Evolutionary conservation across 1,140 invertebrate genomes (phyloP).

Genomic region (Dreissena polymorpha): DNA sequence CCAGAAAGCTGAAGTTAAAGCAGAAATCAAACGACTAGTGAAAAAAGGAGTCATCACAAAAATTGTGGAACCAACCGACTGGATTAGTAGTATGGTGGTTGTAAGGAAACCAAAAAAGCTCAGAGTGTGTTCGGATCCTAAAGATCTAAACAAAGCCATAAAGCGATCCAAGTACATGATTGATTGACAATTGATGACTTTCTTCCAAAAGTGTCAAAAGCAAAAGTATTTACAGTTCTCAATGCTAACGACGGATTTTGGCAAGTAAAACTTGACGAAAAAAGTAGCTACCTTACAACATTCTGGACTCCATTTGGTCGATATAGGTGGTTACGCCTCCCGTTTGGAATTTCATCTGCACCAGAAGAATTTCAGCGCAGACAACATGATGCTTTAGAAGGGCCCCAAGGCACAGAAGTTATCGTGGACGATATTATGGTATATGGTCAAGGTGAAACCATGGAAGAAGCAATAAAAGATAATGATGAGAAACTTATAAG

Average conservation of each 20-base stretch:
- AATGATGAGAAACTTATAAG: constrained; percentile 58
- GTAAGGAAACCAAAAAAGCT: constrained; percentile 53
- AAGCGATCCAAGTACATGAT: too few relatives aligned
- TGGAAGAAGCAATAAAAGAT: constrained; percentile 41
- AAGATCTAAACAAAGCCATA: constrained; percentile 30
- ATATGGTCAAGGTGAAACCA: constrained; percentile 12
- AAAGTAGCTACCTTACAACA: constrained; percentile 17
- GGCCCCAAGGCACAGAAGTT: constrained; percentile 51
- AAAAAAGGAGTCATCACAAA: constrained; percentile 63
- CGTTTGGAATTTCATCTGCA: constrained; percentile 54
- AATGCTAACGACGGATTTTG: too few relatives aligned
- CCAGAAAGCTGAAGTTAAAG: constrained; percentile 26
- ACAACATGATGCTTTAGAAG: too few relatives aligned
- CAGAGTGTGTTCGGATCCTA: constrained; percentile 55
- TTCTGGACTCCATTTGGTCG: constrained; percentile 55
- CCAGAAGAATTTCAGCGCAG: constrained; percentile 79
- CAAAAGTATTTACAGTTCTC: constrained; percentile 48
- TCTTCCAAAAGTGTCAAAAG: too few relatives aligned
- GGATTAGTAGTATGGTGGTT: constrained; percentile 50
- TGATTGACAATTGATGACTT: too few relatives aligned
- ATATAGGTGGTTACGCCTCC: constrained; percentile 57
- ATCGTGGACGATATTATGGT: constrained; percentile 76
- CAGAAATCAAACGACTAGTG: constrained; percentile 54
- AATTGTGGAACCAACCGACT: constrained; percentile 44
- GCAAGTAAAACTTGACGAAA: constrained; percentile 49